Evolutionary conservation across 1,140 invertebrate genomes (phyloP).

Genomic region (Chionoecetes opilio): DNA sequence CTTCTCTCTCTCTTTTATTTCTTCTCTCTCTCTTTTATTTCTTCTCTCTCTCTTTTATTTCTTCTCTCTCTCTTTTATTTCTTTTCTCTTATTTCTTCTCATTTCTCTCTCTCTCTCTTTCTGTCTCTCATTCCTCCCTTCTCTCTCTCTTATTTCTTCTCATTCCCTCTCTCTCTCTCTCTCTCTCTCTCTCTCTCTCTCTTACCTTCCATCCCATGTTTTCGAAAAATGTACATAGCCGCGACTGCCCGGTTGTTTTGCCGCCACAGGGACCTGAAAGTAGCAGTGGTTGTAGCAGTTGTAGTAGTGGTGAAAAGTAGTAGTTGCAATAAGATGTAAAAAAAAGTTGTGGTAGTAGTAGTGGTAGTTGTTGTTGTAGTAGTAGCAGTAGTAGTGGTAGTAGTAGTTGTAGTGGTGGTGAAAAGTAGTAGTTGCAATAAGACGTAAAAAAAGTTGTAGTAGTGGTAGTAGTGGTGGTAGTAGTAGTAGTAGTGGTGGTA

Average conservation of each 20-base stretch:
- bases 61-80: constrained; percentile 16
- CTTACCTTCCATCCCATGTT: constrained; percentile 99
- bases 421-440: neutral
- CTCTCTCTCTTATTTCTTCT: neutral
- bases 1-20: constrained; percentile 16
- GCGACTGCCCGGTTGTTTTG: constrained; percentile 99
- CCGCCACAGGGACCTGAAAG: constrained; percentile 97
- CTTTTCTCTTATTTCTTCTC: no score
- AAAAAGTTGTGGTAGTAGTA: no score
- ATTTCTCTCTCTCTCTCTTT: constrained; percentile 42
- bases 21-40: constrained; percentile 16
- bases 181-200: constrained; percentile 61
- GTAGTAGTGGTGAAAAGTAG: neutral
- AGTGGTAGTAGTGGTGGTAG: neutral
- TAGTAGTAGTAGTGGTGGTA: neutral
- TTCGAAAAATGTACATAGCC: constrained; percentile 99
- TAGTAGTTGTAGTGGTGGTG: neutral
- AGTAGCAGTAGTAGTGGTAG: no score
- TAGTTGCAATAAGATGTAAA: no score
- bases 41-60: constrained; percentile 16
- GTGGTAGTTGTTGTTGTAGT: no score
- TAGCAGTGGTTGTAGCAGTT: neutral
- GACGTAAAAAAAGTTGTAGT: neutral
- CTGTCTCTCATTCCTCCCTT: no score
- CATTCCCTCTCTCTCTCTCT: constrained; percentile 48